Evolutionary conservation across 1,140 invertebrate genomes (phyloP), one percentile per base, ranked within the genome.

Genomic region (Leptopilina boulardi): DNA sequence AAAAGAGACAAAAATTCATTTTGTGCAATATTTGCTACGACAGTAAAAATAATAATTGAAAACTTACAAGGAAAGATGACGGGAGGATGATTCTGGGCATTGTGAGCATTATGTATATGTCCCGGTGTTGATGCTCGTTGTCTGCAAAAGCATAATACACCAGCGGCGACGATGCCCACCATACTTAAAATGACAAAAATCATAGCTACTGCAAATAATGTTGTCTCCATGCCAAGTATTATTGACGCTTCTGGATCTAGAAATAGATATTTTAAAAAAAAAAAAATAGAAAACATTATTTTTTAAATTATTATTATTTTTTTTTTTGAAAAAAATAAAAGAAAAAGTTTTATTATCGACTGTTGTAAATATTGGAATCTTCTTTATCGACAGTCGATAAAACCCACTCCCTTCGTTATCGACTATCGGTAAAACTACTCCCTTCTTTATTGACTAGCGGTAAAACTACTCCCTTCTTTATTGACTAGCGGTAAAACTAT

Each of bases 81-180:
- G 26, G 89, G 89, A 74, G 86, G 89, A 82, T 90, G 88, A 59
- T 86, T 82, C 81, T 90, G 89, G 74, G 87, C 87, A 87, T 90
- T 93, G 89, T 92, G 91, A 18, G 90, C 88, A 84, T 91, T 92
- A 88, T 91, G 87, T 83, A 92, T 91, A 76, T 90, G 89, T 76
- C 90, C 91, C 85, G 89, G 91, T 86, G 84, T 91, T 84, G 79
- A 85, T 71, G 89, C 90, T 42, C 93, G 92, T 77, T 94, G 92
- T 41, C 95, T 93, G 88, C 95, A 97, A 81, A 96, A 92, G 90
- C 95, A 97, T 80, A 96, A 92, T 21, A 94, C 92, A 15, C 94
- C 90, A 44, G 92, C 93, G 51, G 94, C 93, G n/a, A 94, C 93
- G 74, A 93, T 92, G 19, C 94, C 93, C 78, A 93, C 93, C 80